phyloP scores from a whole-genome alignment of 2,888 invertebrate genomes.

The Lordiphosa andalusiaca region DNA sequence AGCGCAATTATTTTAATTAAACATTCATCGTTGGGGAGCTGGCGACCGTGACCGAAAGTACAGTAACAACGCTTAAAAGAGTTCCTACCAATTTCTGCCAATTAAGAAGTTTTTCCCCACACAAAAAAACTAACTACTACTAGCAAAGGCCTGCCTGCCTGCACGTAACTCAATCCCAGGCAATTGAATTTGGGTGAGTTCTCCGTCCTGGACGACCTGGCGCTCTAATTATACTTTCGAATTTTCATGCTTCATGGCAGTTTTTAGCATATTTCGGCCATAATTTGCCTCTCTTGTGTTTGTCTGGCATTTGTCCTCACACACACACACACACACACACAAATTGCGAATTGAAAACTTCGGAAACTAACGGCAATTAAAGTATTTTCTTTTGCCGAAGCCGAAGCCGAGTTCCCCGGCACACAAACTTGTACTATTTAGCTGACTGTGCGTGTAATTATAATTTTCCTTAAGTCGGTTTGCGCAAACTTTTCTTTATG shows the following conservation, averaged over 20 bases:
- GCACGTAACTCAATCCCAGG: slow-evolving; percentile 64
- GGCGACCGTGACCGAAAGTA: too few species aligned
- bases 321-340: slow-evolving; percentile 51
- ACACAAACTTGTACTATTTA: slow-evolving; percentile 38
- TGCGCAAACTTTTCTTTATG: slow-evolving; percentile 69
- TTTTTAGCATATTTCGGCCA: slow-evolving; percentile 59
- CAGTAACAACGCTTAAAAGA: too few species aligned
- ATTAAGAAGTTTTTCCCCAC: slow-evolving; percentile 5
- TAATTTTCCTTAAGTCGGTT: slow-evolving; percentile 72
- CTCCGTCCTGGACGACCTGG: slow-evolving; percentile 17
- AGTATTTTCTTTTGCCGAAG: slow-evolving; percentile 55
- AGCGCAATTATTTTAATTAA: slow-evolving; percentile 1
- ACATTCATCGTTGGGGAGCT: too few species aligned
- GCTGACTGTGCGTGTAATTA: slow-evolving; percentile 74
- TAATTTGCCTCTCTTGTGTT: slow-evolving; percentile 65
- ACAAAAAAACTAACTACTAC: slow-evolving; percentile 26
- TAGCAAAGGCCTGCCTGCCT: not conserved
- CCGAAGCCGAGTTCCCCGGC: slow-evolving; percentile 8
- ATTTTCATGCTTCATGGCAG: slow-evolving; percentile 55
- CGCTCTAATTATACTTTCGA: slow-evolving; percentile 58
- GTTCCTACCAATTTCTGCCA: not conserved
- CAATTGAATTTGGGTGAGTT: slow-evolving; percentile 42
- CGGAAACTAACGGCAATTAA: slow-evolving; percentile 69
- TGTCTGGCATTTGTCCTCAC: slow-evolving; percentile 56
- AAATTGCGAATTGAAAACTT: slow-evolving; percentile 68